Base-by-base conservation (phyloP, 2,113 vertebrate species). In the Cynopterus brachyotis region DNA sequence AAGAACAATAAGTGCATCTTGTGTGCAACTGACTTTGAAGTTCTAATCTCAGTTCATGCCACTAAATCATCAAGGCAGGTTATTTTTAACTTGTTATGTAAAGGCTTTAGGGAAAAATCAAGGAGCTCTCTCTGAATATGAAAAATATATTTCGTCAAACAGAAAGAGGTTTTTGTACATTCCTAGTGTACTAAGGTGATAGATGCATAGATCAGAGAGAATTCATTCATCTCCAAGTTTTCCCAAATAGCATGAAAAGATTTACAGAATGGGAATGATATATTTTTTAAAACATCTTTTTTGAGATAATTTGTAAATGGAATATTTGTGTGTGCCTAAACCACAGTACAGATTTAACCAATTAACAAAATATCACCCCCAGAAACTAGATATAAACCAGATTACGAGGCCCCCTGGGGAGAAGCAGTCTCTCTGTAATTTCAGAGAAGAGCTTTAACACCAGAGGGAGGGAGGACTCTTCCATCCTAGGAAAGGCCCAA, bases 11-110 rank as follows among this genome's bases (percentile, higher is more conserved):
- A 97, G 87, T 94, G 67, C 79, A 97, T 79, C 81, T 94, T 55
- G 82, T 96, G 97, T 96, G 62, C 87, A 96, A 97, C 97, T 96
- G 96, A 96, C 97, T 98, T 98, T 98, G 97, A 98, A 98, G 96
- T 98, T 97, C 97, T 98, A 98, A 98, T 98, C 96, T 98, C 91
- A 64, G 96, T 97, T 98, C 97, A 97, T 95, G 96, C 89, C 97
- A 97, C 91, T 98, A 98, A 98, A 98, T 97, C 84, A 98, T 96
- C 93, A 94, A 91, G 92, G 96, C 97, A 95, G 66, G 95, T 98
- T 98, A 98, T 98, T 98, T 98, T 98, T 98, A 98, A 96, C 97
- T 97, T 97, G 73, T 97, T 98, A 97, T 90, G 89, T 96, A 98
- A 98, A 98, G 62, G 84, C 75, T 96, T 95, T 94, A 40, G 32